Conservation (phyloP, 2,113 vertebrate species). For the Fregetta grallaria region DNA sequence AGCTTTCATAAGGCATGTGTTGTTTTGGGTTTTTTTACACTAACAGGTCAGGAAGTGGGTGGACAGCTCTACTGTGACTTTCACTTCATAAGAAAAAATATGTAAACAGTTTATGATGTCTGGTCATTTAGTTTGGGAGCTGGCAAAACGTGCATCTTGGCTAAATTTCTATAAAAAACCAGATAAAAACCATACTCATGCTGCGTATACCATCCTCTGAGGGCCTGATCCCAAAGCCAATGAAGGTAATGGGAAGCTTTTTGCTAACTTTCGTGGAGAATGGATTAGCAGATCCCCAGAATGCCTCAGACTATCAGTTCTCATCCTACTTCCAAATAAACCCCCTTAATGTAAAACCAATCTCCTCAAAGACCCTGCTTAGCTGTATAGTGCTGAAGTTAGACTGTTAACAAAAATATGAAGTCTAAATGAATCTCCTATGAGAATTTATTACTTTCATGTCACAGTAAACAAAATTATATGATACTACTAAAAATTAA, state of each 20-base stretch:
- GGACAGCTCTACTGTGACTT: neutral
- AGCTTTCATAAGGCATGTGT: neutral
- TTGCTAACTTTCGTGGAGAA: neutral
- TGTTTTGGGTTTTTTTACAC: fast-evolving
- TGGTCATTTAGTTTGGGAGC: neutral
- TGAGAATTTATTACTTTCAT: neutral
- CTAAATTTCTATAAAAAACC: neutral
- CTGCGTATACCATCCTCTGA: neutral
- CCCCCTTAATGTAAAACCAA: neutral
- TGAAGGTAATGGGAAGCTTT: neutral
- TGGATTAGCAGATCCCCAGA: neutral
- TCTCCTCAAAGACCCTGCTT: neutral
- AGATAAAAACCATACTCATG: neutral
- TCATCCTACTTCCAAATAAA: neutral
- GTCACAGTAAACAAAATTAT: neutral
- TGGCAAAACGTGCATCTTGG: neutral
- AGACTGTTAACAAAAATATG: neutral
- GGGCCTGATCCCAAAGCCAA: neutral
- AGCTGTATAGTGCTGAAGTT: neutral
- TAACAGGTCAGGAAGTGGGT: neutral
- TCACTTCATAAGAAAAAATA: neutral
- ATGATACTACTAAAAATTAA: neutral
- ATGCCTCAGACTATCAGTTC: neutral
- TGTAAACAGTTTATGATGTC: neutral
- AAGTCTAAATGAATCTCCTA: neutral